These are phyloP conservation scores for Phortica variegata DNA, from an alignment of 1,140 invertebrate genomes.

Conservation along the genomic window DNA sequence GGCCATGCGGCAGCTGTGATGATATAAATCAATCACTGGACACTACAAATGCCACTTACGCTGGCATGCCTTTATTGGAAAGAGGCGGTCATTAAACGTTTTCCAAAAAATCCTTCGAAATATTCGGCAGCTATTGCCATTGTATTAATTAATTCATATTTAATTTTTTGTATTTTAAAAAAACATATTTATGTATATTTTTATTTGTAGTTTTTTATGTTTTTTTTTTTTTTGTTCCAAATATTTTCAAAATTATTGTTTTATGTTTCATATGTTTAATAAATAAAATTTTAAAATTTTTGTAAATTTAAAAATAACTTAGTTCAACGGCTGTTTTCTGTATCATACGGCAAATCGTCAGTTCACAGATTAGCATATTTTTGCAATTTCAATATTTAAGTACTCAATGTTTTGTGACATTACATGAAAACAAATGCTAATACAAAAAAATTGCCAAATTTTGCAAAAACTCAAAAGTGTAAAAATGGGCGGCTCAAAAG, in stretches of 20 bases:
- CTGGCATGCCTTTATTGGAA: slow-evolving; percentile 17
- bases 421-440: too few species aligned
- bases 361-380: too few species aligned
- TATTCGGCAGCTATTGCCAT: too few species aligned
- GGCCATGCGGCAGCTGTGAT: slow-evolving; percentile 34
- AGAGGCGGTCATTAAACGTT: slow-evolving; percentile 4
- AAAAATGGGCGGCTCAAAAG: too few species aligned
- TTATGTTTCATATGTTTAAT: slow-evolving; percentile 24
- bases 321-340: too few species aligned
- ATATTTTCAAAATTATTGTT: neutral
- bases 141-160: neutral
- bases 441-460: too few species aligned
- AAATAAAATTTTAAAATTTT: neutral
- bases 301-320: too few species aligned
- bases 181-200: slow-evolving; percentile 8
- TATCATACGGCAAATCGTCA: too few species aligned
- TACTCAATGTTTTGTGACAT: too few species aligned
- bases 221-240: slow-evolving; percentile 1
- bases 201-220: neutral
- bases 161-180: neutral
- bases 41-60: slow-evolving; percentile 16
- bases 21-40: slow-evolving; percentile 23
- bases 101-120: slow-evolving; percentile 6
- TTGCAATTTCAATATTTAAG: too few species aligned
- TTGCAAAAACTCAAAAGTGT: too few species aligned